Percentiles rank a stretch among this genome's conserved stretches.
Conservation (phyloP, 2,113 vertebrate genomes). For the Empidonax alnorum region DNA sequence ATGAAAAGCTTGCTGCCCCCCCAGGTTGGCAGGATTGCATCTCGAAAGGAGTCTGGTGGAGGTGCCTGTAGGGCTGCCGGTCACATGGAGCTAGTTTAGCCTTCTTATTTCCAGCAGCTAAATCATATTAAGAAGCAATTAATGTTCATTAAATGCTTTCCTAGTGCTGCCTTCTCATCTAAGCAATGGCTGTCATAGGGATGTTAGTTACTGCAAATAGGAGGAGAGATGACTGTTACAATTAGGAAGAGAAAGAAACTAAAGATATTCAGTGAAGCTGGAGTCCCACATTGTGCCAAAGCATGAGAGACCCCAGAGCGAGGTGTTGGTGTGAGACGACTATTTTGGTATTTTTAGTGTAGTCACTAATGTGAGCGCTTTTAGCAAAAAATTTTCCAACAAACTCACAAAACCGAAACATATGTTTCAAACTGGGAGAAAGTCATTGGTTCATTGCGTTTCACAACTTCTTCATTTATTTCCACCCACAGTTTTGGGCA, state of each 20-base stretch:
- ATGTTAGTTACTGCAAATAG: constrained; percentile 14
- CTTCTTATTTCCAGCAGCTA: constrained; percentile 35
- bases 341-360: background rate
- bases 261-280: background rate
- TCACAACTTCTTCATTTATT: background rate
- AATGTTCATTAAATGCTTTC: constrained; percentile 54
- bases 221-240: background rate
- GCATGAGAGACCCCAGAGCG: background rate
- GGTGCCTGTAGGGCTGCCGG: background rate
- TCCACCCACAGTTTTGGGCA: background rate
- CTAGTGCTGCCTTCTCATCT: constrained; percentile 34
- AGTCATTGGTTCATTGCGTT: background rate
- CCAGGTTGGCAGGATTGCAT: background rate
- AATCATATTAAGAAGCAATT: constrained; percentile 64
- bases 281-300: background rate
- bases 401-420: background rate
- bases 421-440: background rate
- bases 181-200: constrained; percentile 15
- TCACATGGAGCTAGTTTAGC: constrained; percentile 14
- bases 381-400: background rate
- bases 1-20: background rate
- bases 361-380: background rate
- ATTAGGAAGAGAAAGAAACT: background rate
- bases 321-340: background rate
- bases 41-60: background rate